A percentile compares a stretch with the other conserved stretches of the same genome.
phyloP scores from a whole-genome alignment of 1,140 invertebrate genomes.

The Contarinia nasturtii region DNA sequence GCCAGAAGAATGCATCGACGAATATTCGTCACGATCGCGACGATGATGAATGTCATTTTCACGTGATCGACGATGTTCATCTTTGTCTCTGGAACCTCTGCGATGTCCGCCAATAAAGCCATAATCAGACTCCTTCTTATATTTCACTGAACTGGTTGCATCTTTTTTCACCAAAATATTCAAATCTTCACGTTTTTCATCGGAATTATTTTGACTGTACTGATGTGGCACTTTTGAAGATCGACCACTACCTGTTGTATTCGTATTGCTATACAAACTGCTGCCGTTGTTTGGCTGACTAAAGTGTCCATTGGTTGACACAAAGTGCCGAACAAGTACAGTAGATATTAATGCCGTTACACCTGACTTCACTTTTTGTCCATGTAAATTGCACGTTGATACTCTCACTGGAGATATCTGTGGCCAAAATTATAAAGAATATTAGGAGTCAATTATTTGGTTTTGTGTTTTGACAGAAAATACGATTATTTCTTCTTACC shows the following conservation, averaged over 20 bases:
- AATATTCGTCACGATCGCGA: constrained; percentile 4
- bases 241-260: constrained; percentile 33
- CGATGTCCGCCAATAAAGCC: not conserved
- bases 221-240: constrained; percentile 24
- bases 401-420: constrained; percentile 68
- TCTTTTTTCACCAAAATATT: constrained; percentile 3
- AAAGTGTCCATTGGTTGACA: constrained; percentile 28
- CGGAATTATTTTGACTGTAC: constrained; percentile 13
- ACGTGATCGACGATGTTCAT: constrained; percentile 2
- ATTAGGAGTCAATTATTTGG: too few species aligned
- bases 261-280: constrained; percentile 29
- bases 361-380: constrained; percentile 71
- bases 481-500: constrained; percentile 25
- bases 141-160: constrained; percentile 13
- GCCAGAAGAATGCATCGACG: constrained; percentile 1
- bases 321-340: constrained; percentile 50
- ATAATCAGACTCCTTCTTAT: constrained; percentile 2
- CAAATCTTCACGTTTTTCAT: constrained; percentile 7
- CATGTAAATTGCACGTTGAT: constrained; percentile 86
- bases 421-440: constrained; percentile 4
- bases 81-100: constrained; percentile 1
- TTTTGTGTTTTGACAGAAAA: not conserved
- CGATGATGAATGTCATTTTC: constrained; percentile 10
- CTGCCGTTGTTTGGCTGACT: constrained; percentile 2
- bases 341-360: constrained; percentile 74